Conservation (phyloP, 2,113 vertebrate genomes). For the Zingel zingel region DNA sequence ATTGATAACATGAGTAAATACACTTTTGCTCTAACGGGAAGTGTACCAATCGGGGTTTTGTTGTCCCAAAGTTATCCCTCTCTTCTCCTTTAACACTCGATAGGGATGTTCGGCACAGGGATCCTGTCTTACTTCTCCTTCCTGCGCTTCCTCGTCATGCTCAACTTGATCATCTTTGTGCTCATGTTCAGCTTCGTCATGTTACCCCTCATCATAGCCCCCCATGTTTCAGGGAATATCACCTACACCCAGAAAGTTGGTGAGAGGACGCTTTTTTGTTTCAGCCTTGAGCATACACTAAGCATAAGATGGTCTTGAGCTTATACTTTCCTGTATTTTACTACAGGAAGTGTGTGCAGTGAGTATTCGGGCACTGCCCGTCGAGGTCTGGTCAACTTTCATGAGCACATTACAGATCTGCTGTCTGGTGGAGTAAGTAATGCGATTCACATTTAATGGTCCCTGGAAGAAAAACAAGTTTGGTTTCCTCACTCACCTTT, state of each 20-base stretch:
- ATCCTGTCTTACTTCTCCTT: slow-evolving; percentile 97
- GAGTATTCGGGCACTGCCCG: slow-evolving; percentile 79
- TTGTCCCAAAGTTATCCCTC: not conserved
- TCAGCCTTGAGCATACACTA: not conserved
- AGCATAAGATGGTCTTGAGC: not conserved
- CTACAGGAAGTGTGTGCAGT: slow-evolving; percentile 85
- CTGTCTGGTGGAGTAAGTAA: slow-evolving; percentile 92
- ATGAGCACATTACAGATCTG: slow-evolving; percentile 90
- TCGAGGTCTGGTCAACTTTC: slow-evolving; percentile 89
- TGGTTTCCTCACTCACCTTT: not conserved
- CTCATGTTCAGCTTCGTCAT: slow-evolving; percentile 92
- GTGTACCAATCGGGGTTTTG: not conserved
- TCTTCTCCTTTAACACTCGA: slow-evolving; percentile 34
- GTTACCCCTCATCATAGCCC: slow-evolving; percentile 86
- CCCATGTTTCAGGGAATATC: slow-evolving; percentile 81
- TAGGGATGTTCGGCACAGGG: slow-evolving; percentile 95
- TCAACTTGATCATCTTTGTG: slow-evolving; percentile 93
- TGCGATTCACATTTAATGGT: not conserved
- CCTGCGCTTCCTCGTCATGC: slow-evolving; percentile 93
- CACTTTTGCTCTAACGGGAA: not conserved
- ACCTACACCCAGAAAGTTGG: slow-evolving; percentile 71
- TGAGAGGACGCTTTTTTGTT: slow-evolving; percentile 29
- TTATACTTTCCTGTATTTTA: slow-evolving; percentile 31
- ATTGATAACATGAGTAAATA: slow-evolving; percentile 2
- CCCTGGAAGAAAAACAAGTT: not conserved